These are phyloP conservation scores for Zenarchopterus dispar DNA, from an alignment of 2,797 vertebrate species.

Conservation along the genomic window DNA sequence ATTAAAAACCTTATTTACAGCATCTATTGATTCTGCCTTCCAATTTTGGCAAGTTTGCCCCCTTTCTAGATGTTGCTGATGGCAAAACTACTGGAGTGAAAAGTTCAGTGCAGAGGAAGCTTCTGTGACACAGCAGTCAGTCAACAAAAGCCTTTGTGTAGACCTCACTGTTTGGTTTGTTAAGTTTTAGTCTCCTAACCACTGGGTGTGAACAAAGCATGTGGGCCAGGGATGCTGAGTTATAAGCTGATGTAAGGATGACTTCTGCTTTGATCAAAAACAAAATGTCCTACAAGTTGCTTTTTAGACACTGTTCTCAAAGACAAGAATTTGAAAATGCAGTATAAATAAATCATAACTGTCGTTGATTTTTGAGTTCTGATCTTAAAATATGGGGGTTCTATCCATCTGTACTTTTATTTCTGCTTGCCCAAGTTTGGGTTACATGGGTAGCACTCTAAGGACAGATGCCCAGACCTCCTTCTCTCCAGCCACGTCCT, in stretches of 20 bases:
- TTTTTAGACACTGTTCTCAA: too few species aligned
- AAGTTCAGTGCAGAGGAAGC: constrained; percentile 61
- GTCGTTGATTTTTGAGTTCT: too few species aligned
- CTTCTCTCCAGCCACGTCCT: too few species aligned
- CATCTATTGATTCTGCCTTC: constrained; percentile 73
- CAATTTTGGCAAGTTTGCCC: constrained; percentile 65
- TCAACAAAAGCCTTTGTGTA: constrained; percentile 45
- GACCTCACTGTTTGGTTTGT: constrained; percentile 40
- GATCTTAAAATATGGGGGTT: too few species aligned
- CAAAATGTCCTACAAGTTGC: too few species aligned
- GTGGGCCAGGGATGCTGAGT: constrained; percentile 32
- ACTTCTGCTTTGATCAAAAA: too few species aligned
- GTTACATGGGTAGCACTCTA: too few species aligned
- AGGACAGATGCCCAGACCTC: too few species aligned
- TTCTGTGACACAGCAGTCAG: constrained; percentile 62
- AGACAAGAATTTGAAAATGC: too few species aligned
- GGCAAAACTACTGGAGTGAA: constrained; percentile 59
- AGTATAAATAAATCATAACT: too few species aligned
- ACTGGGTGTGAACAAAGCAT: constrained; percentile 53
- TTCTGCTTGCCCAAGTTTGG: too few species aligned
- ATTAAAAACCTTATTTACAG: constrained; percentile 78
- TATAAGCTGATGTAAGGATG: constrained; percentile 37
- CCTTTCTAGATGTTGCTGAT: constrained; percentile 53
- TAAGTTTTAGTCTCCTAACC: constrained; percentile 51
- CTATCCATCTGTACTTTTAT: too few species aligned